Evolutionary conservation across 2,113 vertebrate species (phyloP), one percentile per base, ranked within the genome.

Genomic region (Poicephalus meyeri): DNA sequence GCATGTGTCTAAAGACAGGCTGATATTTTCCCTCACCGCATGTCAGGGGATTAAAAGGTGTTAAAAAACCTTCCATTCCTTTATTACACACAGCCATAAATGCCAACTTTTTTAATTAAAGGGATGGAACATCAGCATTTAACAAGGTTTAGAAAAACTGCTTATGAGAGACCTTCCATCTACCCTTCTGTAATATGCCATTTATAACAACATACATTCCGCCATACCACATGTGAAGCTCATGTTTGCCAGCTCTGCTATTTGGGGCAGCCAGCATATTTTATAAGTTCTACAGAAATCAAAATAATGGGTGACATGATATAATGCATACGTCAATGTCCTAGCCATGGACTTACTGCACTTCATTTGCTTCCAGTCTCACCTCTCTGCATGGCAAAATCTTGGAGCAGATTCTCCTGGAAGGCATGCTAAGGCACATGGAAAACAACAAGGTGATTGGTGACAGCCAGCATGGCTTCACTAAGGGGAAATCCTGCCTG

Each of bases 91-190:
- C 41, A 95, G 87, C 92, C 97, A 79, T 96, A 92, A 97, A 97
- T 81, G 33, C 95, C 98, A 98, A 97, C 97, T 98, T 98, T 97
- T 98, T 98, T 98, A 99, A 99, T 99, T 98, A 98, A 98, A 96
- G 95, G 96, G 97, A 97, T 61, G 96, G 98, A 98, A 97, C 97
- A 89, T 97, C 95, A 97, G 97, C 96, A 97, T 98, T 98, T 98
- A 98, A 98, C 97, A 96, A 98, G 97, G 91, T 98, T 98, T 98
- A 98, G 58, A 84, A 58, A 89, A 88, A 86, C n/a, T 47, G 60
- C 46, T 86, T 50, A 23, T 41, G 52, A 47, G 39, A 61, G 16
- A 58, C 50, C 26, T 82, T 83, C 37, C 28, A 63, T 86, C 86
- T 81, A 56, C 24, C 29, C 6, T 74, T 63, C 81, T 46, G 37